phyloP scores from a whole-genome alignment of 2,888 invertebrate species.

The Platerodrilus igneus region DNA sequence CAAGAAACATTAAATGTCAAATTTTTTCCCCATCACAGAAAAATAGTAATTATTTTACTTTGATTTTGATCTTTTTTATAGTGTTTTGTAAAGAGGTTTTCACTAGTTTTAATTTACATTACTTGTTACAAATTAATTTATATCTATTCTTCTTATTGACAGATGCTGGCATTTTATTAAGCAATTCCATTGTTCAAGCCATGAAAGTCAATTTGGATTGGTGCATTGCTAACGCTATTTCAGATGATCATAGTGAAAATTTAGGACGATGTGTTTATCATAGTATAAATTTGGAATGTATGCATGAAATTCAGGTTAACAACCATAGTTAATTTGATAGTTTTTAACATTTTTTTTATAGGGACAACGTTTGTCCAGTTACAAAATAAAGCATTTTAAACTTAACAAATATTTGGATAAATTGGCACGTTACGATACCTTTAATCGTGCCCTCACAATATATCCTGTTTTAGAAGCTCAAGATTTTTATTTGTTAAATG shows the following conservation, averaged over 20 bases:
- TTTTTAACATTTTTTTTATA: slow-evolving; percentile 24
- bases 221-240: slow-evolving; percentile 83
- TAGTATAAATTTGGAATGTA: slow-evolving; percentile 62
- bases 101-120: too few species aligned
- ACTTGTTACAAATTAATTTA: background rate
- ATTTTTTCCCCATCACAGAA: too few species aligned
- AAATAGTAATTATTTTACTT: too few species aligned
- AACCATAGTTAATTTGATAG: background rate
- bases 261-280: slow-evolving; percentile 81
- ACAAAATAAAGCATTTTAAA: slow-evolving; percentile 48
- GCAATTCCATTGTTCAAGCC: slow-evolving; percentile 77
- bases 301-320: slow-evolving; percentile 52
- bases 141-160: slow-evolving; percentile 18
- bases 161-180: slow-evolving; percentile 83
- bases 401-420: slow-evolving; percentile 45
- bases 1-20: too few species aligned
- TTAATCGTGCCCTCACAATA: slow-evolving; percentile 59
- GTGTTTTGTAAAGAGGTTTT: too few species aligned
- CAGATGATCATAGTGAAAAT: slow-evolving; percentile 78
- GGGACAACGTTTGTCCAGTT: slow-evolving; percentile 42
- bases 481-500: slow-evolving; percentile 66
- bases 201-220: slow-evolving; percentile 78
- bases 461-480: slow-evolving; percentile 60
- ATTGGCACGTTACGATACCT: slow-evolving; percentile 45
- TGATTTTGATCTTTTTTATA: too few species aligned